Evolutionary conservation across 2,888 invertebrate genomes (phyloP).

Genomic region (Drosophila dives): DNA sequence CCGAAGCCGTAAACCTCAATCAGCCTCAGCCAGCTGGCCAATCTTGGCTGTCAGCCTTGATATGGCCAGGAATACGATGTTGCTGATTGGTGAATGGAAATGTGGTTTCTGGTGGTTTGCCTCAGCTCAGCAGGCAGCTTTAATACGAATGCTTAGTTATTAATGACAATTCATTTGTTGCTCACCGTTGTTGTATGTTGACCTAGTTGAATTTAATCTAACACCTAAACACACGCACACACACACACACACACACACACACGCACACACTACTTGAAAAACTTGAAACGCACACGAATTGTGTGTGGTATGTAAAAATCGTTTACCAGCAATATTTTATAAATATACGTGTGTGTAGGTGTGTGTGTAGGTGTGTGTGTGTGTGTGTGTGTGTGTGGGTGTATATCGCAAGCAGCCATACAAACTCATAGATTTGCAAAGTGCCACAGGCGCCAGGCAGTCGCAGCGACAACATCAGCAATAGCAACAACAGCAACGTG

Average conservation of each 20-base stretch:
- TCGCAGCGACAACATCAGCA: constrained; percentile 30
- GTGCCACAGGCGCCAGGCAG: constrained; percentile 58
- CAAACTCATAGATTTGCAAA: constrained; percentile 54
- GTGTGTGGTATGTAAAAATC: constrained; percentile 71
- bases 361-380: constrained; percentile 10
- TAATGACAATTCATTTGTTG: constrained; percentile 71
- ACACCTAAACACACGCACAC: constrained; percentile 24
- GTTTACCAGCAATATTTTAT: constrained; percentile 73
- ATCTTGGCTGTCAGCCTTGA: not conserved
- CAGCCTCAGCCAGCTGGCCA: constrained; percentile 12
- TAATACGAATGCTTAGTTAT: constrained; percentile 71
- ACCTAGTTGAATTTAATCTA: constrained; percentile 68
- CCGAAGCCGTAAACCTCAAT: constrained; percentile 44
- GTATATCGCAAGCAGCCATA: constrained; percentile 49
- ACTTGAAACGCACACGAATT: constrained; percentile 38
- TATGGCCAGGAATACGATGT: not conserved
- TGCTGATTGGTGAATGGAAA: not conserved
- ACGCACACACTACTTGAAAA: constrained; percentile 39
- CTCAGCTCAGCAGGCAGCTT: constrained; percentile 28
- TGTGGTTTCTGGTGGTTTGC: not conserved
- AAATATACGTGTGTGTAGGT: constrained; percentile 32
- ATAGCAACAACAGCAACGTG: constrained; percentile 26
- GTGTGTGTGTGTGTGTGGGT: constrained; percentile 7
- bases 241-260: not conserved
- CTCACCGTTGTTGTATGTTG: constrained; percentile 38